phyloP scores from a whole-genome alignment of 2,888 invertebrate species.

The Boloria selene region DNA sequence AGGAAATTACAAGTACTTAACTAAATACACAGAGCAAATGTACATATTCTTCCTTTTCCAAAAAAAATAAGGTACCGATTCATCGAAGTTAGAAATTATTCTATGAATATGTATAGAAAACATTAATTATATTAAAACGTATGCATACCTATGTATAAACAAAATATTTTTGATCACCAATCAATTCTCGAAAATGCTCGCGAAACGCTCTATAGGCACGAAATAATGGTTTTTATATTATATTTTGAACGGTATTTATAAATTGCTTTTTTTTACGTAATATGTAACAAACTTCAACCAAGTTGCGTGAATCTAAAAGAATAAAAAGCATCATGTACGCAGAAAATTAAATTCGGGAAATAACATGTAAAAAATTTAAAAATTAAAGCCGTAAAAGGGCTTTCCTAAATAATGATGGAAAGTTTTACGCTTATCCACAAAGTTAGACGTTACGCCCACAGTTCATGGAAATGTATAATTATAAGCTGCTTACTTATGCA shows the following conservation, averaged over 20 bases:
- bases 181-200: too few relatives aligned
- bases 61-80: too few relatives aligned
- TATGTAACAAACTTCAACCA: not conserved
- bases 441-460: conserved; percentile 29
- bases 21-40: too few relatives aligned
- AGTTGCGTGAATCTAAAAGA: not conserved
- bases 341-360: conserved; percentile 8
- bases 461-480: conserved; percentile 31
- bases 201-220: too few relatives aligned
- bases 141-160: too few relatives aligned
- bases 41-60: too few relatives aligned
- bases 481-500: conserved; percentile 28
- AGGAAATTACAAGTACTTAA: too few relatives aligned
- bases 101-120: too few relatives aligned
- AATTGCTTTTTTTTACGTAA: not conserved
- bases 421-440: conserved; percentile 28
- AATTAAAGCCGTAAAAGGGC: conserved; percentile 16
- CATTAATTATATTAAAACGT: too few relatives aligned
- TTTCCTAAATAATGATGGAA: conserved; percentile 24
- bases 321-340: conserved; percentile 2
- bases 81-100: too few relatives aligned
- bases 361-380: conserved; percentile 11
- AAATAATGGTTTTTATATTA: not conserved
- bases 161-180: too few relatives aligned
- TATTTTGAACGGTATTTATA: not conserved